Percentiles rank a stretch among this genome's conserved stretches.
These are phyloP conservation scores for Tachycineta bicolor DNA, from an alignment of 2,113 vertebrate genomes.

Conservation along the genomic window DNA sequence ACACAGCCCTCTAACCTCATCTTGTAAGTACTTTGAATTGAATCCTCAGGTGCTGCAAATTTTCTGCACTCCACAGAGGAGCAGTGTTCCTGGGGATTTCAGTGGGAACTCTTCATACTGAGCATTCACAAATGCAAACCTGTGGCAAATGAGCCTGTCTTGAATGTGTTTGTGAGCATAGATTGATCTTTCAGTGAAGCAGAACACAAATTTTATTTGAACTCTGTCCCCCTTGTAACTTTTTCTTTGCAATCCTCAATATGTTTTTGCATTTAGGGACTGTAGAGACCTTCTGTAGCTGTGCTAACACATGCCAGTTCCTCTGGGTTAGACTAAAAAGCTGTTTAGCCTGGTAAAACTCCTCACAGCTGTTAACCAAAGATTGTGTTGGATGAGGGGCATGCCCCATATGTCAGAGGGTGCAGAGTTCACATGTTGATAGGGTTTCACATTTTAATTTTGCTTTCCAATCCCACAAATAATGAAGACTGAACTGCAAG, in stretches of 20 bases:
- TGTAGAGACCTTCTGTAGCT: constrained; percentile 57
- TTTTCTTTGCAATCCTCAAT: constrained; percentile 59
- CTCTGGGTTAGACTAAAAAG: constrained; percentile 49
- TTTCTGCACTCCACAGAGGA: neutral
- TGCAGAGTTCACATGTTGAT: constrained; percentile 40
- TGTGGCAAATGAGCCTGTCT: neutral
- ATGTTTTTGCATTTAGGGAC: constrained; percentile 68
- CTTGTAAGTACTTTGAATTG: neutral
- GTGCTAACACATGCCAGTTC: constrained; percentile 51
- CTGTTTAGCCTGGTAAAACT: constrained; percentile 63
- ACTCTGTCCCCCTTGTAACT: constrained; percentile 53
- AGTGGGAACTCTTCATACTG: neutral
- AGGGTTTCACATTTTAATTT: constrained; percentile 54
- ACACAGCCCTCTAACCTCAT: neutral
- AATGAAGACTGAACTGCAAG: neutral
- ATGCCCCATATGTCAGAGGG: constrained; percentile 56
- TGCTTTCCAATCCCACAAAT: constrained; percentile 13
- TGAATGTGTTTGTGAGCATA: neutral
- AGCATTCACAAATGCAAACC: neutral
- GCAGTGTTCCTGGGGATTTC: fast-evolving
- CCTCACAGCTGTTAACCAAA: constrained; percentile 59
- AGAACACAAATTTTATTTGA: constrained; percentile 54
- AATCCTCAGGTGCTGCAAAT: neutral
- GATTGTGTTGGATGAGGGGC: constrained; percentile 53
- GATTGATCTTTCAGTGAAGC: neutral